Evolutionary conservation across 2,888 invertebrate genomes (phyloP), one percentile per base, ranked within the genome.

Genomic region (Thera britannica): DNA sequence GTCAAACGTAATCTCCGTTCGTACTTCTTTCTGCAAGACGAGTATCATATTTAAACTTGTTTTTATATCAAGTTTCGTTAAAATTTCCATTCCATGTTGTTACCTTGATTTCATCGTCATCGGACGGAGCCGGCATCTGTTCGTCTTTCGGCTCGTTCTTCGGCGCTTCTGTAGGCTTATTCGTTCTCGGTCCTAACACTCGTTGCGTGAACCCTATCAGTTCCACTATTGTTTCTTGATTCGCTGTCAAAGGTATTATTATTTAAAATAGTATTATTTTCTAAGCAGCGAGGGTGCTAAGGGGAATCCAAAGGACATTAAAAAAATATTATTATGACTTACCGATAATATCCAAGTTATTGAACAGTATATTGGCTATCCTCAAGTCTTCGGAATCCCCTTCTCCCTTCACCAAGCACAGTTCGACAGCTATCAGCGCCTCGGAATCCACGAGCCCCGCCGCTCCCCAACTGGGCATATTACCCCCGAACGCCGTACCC

Each of bases 161-260:
- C 49, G 79, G 78, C 77, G 66, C 87, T 34, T 70, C 63, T 6
- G 70, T 46, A 2, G 72, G 57, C 44, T 66, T 70, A 23, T 60
- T 63, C 11, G 56, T n/a, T 12, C 51, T 57, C 58, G 74, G 70
- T 3, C 65, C 71, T 67, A 86, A 70, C 77, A 97, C 95, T 60
- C 98, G 95, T 78, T 97, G 96, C 3, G 96, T 95, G 83, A 99
- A 98, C n/a, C 97, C 97, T 75, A 98, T 95, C 68, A 99, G 89
- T 87, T 99, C 99, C 8, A 98, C 97, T 73, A 99, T 97, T 0
- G 99, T 99, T 88, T 98, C 98, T 86, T 98, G 98, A 90, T 99
- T 99, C 0, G 98, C 98, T 97, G 84, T 11, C 79, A 51, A 23
- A 41, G 7, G 51, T 3, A 54, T 8, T 8, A 9, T 54, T 8